Conservation (phyloP, 2,113 vertebrate species). For the Chaetura pelagica region DNA sequence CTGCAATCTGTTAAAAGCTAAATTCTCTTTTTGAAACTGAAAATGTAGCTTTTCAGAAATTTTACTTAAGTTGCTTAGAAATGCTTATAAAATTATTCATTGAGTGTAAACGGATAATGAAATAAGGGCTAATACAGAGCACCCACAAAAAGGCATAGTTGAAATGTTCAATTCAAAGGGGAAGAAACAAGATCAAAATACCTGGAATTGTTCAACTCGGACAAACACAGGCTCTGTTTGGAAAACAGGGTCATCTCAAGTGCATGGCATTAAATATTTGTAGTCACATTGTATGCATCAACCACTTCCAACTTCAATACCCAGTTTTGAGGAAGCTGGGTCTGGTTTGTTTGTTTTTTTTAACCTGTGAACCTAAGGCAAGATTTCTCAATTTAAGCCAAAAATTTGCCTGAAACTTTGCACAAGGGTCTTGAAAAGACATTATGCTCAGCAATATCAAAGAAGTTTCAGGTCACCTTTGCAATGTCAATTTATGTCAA, state of each 20-base stretch:
- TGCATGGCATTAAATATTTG: not conserved
- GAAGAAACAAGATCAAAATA: not conserved
- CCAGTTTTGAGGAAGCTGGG: not conserved
- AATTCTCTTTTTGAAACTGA: not conserved
- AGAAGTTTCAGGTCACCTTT: not conserved
- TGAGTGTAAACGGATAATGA: not conserved
- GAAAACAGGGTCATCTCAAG: not conserved
- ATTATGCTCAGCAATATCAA: not conserved
- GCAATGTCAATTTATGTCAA: not conserved
- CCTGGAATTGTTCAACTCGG: not conserved
- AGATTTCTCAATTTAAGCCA: not conserved
- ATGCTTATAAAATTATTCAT: not conserved
- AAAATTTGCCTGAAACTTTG: not conserved
- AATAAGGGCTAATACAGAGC: not conserved
- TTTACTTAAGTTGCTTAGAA: not conserved
- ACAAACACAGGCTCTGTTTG: accelerated
- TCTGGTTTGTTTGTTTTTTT: not conserved
- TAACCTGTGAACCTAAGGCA: not conserved
- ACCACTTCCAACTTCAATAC: not conserved
- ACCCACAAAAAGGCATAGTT: not conserved
- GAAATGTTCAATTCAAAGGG: not conserved
- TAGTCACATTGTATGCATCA: not conserved
- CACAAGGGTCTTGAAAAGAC: not conserved
- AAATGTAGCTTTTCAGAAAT: not conserved
- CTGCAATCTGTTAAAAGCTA: not conserved